Evolutionary conservation across 2,888 invertebrate genomes (phyloP), one percentile per base, ranked within the genome.

Genomic region (Lasioglossum marginatum): DNA sequence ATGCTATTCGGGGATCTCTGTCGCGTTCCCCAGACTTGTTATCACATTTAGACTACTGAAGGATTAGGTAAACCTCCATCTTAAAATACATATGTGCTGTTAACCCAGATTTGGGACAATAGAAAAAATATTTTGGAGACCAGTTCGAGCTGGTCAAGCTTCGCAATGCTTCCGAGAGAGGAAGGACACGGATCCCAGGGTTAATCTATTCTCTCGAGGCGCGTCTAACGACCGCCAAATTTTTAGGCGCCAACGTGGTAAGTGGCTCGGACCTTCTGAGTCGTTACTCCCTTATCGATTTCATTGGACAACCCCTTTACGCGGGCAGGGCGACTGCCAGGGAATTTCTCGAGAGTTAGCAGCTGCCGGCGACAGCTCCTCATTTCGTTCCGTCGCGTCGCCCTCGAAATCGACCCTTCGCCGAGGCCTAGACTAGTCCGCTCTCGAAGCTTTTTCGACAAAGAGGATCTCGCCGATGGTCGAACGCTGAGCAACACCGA

Each of bases 281-380:
- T 91, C 88, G 88, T 88, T 82, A 83, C 90, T 72, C 72, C 31
- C 72, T 72, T 93, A 94, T 94, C 91, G 94, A 94, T 94, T 94
- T 92, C 90, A 94, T 93, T 83, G 93, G 89, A 89, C 85, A 88
- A 68, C 85, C 91, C 90, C 87, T 89, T 91, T 81, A 75, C 88
- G 89, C 86, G 88, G 81, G 86, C 83, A 85, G 81, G 87, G 87
- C 86, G 90, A 88, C 91, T 92, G 92, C 91, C 92, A 92, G 93
- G 92, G 93, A 94, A 94, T 93, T 93, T 93, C 93, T 92, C 91
- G 91, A 89, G 91, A 91, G 92, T 91, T 92, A 93, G 90, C 94
- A 93, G 93, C 93, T 94, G 94, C 90, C 92, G 91, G 82, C 92
- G 93, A 94, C 93, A 94, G 93, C 90, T 93, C 91, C 92, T 94